Base-by-base conservation (phyloP, 1,140 invertebrate genomes). In the Pentalonia nigronervosa region DNA sequence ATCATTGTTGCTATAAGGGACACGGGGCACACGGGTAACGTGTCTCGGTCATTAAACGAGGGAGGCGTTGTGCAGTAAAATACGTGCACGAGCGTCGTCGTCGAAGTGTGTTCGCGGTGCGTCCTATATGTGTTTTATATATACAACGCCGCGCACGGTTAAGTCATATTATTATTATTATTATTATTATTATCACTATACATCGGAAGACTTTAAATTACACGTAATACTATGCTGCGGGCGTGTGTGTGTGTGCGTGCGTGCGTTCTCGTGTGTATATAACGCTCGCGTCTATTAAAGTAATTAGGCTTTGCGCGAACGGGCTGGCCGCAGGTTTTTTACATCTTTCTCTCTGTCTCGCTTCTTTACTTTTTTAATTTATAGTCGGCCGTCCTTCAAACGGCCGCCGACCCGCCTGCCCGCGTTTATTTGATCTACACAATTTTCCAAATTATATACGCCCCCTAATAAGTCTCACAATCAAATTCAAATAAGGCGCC, bases 221-320 rank as follows among this genome's bases (percentile, higher is more conserved):
- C 67, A 81, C 90, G 67, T 50, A 36, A 45, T 34, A 83, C 47
- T 48, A n/a, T 56, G 34, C 60, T 89, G 50, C 34, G 76, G 50
- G 17, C 48, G 14, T 20, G 50, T 48, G 21, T 53, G 50, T 53
- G 56, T 60, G 25, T 25, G 20, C 53, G 20, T 81, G 20, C 30
- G 8, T 36, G 7, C 1, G 91, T 83, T 9, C 34, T 7, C 25
- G 21, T 60, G 88, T 83, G 48, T 92, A 81, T 92, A 93, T 36
- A 86, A 53, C 36, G 36, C n/a, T n/a, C 36, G 89, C 48, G 91
- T 93, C 91, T 93, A 93, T 93, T 93, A 93, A 93, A 93, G 91
- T 93, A 93, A 93, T 93, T 93, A 93, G 91, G 91, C 91, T 93
- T 93, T 56, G 48, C 89, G 81, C 81, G 34, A 92, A 92, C 91